Evolutionary conservation across 1,140 invertebrate genomes (phyloP), one percentile per base, ranked within the genome.

Genomic region (Drosophila quadrilineata): DNA sequence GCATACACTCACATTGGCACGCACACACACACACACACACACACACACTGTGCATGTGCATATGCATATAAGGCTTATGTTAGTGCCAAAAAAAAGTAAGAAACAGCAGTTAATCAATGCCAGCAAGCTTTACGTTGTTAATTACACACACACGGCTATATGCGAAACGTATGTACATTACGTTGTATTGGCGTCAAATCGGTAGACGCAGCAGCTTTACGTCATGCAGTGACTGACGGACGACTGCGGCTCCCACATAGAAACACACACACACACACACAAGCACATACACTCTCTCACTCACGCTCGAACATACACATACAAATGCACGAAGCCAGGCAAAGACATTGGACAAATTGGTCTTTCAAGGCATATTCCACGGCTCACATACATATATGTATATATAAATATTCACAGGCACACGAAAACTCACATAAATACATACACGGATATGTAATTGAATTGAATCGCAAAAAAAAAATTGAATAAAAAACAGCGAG

Each of bases 381-480:
- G 17, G 40, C 26, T 31, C 45, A 46, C 26, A 60, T 49, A 41
- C 31, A 36, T 33, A 40, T 53, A 36, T 22, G 16, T 52, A 26
- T 40, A 36, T 50, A 46, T 35, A 58, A 17, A 17, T 9, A 45
- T 17, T 14, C 35, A 38, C 36, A 52, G 41, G 59, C 29, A 24
- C 33, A 66, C 9, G 31, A 45, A 60, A 19, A 66, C 58, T 58
- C 63, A 22, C 53, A 22, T 50, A 4, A 36, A 3, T 33, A 8
- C 31, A 60, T 48, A 79, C 66, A 73, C 76, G 76, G 72, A 84
- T 76, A 76, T 76, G 63, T 58, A 84, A 84, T 64, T 72, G 62
- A 69, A 64, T 76, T 49, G 77, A 69, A 59, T 71, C 67, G n/a
- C 40, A 35, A 43, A 40, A 35, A 12, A 14, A 26, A 9, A 17